Conservation (phyloP, 1,140 invertebrate species). For the Lutraria rhynchaena region DNA sequence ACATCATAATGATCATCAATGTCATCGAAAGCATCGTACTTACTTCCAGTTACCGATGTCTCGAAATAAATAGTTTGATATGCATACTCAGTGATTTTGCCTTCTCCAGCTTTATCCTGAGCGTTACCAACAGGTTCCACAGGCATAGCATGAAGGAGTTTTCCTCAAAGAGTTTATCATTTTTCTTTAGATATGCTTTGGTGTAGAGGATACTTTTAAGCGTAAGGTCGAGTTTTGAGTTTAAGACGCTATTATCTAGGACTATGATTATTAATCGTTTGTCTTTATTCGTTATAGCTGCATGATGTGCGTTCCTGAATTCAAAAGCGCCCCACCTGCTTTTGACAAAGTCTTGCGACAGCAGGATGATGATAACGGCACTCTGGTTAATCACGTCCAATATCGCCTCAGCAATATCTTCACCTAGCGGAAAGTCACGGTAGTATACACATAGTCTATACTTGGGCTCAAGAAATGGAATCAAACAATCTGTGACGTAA, state of each 20-base stretch:
- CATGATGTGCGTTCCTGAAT: constrained; percentile 25
- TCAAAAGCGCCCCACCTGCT: constrained; percentile 51
- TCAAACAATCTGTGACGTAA: constrained; percentile 12
- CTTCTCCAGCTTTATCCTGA: too few relatives aligned
- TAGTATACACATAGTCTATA: constrained; percentile 39
- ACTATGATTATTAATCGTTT: constrained; percentile 24
- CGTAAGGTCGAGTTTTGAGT: constrained; percentile 26
- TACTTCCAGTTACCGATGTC: too few relatives aligned
- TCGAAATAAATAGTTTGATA: too few relatives aligned
- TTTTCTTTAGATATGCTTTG: constrained; percentile 19
- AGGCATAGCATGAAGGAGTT: constrained; percentile 31
- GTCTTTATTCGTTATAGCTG: constrained; percentile 14
- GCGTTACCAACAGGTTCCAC: neutral
- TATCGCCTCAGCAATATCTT: constrained; percentile 50
- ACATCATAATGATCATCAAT: neutral
- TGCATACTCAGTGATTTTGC: too few relatives aligned
- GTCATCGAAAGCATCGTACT: neutral
- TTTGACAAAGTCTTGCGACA: constrained; percentile 13
- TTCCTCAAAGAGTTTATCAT: constrained; percentile 31
- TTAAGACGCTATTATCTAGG: neutral
- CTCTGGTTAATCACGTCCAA: constrained; percentile 26
- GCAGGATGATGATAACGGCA: constrained; percentile 14
- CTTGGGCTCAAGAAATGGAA: constrained; percentile 29
- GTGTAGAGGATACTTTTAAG: constrained; percentile 36
- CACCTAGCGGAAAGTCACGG: constrained; percentile 37